Evolutionary conservation across 2,888 invertebrate species (phyloP).

Genomic region (Sclerodermus sp.): DNA sequence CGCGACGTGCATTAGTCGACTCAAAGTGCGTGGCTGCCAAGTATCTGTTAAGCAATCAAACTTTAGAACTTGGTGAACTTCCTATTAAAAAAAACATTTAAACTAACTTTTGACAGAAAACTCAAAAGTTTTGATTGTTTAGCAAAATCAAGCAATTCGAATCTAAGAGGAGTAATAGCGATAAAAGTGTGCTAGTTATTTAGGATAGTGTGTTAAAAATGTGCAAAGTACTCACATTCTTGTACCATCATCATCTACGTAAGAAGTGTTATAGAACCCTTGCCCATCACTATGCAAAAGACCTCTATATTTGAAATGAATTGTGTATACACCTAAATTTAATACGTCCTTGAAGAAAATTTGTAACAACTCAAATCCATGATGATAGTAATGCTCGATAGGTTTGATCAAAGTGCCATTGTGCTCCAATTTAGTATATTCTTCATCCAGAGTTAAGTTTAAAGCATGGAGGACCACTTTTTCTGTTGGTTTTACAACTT

Average conservation of each 20-base stretch:
- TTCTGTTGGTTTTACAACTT: constrained; percentile 1
- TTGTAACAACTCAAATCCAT: constrained; percentile 11
- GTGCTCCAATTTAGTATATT: background rate
- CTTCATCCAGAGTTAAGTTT: constrained; percentile 12
- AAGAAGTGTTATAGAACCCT: constrained; percentile 2
- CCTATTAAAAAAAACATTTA: background rate
- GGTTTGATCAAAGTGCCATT: background rate
- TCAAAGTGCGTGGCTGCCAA: constrained; percentile 70
- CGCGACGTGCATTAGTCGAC: constrained; percentile 67
- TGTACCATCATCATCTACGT: background rate
- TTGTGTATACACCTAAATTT: background rate
- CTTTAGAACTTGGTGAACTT: background rate
- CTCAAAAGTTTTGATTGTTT: too few species aligned
- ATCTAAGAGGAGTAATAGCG: too few species aligned
- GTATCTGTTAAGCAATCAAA: constrained; percentile 56
- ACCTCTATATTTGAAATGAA: constrained; percentile 8
- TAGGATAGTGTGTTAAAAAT: too few species aligned
- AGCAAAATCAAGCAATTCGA: too few species aligned
- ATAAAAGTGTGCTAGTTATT: too few species aligned
- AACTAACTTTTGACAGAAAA: too few species aligned
- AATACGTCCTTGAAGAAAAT: constrained; percentile 4
- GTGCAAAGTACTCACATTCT: background rate
- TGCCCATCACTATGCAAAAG: background rate
- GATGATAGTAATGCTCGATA: background rate
- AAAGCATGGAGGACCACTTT: constrained; percentile 18